Base-by-base conservation (phyloP, 2,797 vertebrate genomes). In the Neosilurus mollespiculum region DNA sequence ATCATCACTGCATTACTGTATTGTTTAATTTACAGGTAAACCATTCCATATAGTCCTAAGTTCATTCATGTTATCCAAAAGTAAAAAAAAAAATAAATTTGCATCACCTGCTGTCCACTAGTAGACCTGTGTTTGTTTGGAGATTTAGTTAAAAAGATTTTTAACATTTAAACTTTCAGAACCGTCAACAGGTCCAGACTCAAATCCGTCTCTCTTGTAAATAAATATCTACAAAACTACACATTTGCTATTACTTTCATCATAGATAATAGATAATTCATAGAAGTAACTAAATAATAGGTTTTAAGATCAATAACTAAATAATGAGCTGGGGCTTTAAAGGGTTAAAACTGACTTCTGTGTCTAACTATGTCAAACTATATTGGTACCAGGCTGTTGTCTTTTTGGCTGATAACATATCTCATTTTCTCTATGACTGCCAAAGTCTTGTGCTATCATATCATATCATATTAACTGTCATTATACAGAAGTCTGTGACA, bases 361-460 rank as follows among this genome's bases (percentile, higher is more conserved):
- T 77, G 73, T 43, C 75, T 61, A n/a, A 77, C 34, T 77, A 34
- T 54, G 14, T n/a, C 20, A 77, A 77, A n/a, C 58, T 49, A 24
- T 43, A 77, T 22, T n/a, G 75, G 34, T 58, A 37, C 73, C 18
- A 76, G 73, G 73, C 72, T 58, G 72, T 75, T 76, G 54, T 61
- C 34, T 61, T 43, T 77, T 77, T 30, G 43, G 22, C 34, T 77
- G 75, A 77, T 61, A 77, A 24, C 76, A 51, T 70, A 14, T 56
- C 59, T 65, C 49, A 37, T 22, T 64, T 51, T 11, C 56, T 51
- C 8, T 81, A 43, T 6, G 20, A 67, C 62, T 67, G 88, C 89
- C 92, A 91, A 88, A 88, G 89, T 62, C 77, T 79, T 65, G 37
- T 67, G 78, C 34, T n/a, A n/a, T n/a, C n/a, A n/a, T 67, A 64